phyloP scores from a whole-genome alignment of 2,113 vertebrate genomes.

The Salvator merianae region DNA sequence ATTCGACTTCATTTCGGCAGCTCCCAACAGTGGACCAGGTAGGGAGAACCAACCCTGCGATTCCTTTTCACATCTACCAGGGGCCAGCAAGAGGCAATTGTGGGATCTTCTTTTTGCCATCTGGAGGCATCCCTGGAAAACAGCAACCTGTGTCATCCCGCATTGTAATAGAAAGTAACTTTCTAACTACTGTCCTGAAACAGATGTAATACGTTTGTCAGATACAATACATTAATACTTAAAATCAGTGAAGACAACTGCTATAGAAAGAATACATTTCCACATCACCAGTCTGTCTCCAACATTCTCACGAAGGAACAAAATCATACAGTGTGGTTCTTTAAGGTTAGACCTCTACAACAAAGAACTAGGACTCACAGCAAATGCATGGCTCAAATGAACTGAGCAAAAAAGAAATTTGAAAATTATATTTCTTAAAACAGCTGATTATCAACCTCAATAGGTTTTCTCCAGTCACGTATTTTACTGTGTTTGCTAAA shows the following conservation, averaged over 20 bases:
- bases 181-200: neutral
- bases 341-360: neutral
- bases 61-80: no score
- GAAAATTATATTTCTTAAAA: constrained; percentile 6
- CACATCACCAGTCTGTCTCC: neutral
- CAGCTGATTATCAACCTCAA: neutral
- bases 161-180: neutral
- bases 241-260: neutral
- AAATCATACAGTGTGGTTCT: neutral
- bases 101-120: no score
- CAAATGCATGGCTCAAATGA: neutral
- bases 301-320: neutral
- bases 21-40: no score
- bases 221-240: neutral
- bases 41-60: no score
- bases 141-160: neutral
- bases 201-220: neutral
- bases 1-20: no score
- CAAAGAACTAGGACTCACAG: neutral
- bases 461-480: constrained; percentile 13
- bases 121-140: no score
- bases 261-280: neutral
- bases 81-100: no score
- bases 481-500: constrained; percentile 14
- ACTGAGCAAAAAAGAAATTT: neutral